Conservation (phyloP, 1,140 invertebrate genomes). For the Chrysomallon squamiferum region DNA sequence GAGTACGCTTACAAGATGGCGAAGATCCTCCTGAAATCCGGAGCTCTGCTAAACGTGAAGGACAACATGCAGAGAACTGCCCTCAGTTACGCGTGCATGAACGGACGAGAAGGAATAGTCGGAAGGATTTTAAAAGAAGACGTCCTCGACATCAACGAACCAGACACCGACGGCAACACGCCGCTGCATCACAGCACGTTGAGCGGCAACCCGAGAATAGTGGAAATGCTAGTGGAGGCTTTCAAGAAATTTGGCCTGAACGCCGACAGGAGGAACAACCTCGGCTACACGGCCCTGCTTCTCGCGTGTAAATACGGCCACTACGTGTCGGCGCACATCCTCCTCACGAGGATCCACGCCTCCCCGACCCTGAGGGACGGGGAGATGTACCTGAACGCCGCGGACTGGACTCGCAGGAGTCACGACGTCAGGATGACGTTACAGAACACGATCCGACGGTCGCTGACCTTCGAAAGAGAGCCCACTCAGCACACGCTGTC, state of each 20-base stretch:
- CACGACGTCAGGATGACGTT: conserved; percentile 10
- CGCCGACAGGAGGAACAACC: conserved; percentile 51
- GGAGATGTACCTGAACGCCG: conserved; percentile 50
- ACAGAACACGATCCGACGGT: background rate
- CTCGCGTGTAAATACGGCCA: conserved; percentile 54
- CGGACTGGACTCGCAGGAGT: conserved; percentile 45
- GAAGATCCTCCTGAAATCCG: conserved; percentile 46
- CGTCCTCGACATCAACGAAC: conserved; percentile 50
- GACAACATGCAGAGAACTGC: conserved; percentile 54
- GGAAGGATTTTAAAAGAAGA: conserved; percentile 45
- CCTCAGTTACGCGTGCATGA: conserved; percentile 52
- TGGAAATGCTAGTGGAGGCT: conserved; percentile 33
- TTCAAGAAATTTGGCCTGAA: conserved; percentile 49
- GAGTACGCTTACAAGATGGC: conserved; percentile 54
- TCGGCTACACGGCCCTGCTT: conserved; percentile 56
- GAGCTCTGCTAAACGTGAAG: conserved; percentile 39
- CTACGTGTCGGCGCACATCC: conserved; percentile 48
- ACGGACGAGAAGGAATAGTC: conserved; percentile 45
- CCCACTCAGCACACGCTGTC: conserved; percentile 3
- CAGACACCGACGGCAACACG: conserved; percentile 59
- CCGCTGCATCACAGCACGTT: conserved; percentile 50
- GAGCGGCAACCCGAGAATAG: conserved; percentile 50
- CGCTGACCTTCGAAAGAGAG: background rate
- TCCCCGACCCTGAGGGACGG: conserved; percentile 49
- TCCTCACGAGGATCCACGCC: conserved; percentile 45